phyloP scores from a whole-genome alignment of 2,113 vertebrate genomes.

The Plestiodon gilberti region DNA sequence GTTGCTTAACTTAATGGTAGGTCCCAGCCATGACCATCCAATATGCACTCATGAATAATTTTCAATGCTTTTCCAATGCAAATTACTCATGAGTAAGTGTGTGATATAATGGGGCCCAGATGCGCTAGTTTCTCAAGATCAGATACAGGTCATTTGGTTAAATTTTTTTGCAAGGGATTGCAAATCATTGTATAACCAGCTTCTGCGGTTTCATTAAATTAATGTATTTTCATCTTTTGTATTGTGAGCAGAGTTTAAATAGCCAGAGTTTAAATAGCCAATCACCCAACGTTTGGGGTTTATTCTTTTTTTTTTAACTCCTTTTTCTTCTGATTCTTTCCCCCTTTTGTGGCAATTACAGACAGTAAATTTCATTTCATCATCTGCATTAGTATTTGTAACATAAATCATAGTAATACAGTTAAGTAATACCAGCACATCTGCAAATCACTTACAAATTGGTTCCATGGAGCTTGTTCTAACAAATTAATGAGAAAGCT shows the following conservation, averaged over 20 bases:
- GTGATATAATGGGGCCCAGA: not conserved
- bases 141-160: slow-evolving; percentile 10
- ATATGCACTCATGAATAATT: slow-evolving; percentile 1
- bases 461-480: slow-evolving; percentile 62
- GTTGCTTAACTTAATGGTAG: not conserved
- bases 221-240: slow-evolving; percentile 50
- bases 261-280: slow-evolving; percentile 60
- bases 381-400: slow-evolving; percentile 63
- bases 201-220: not conserved
- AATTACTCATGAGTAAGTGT: not conserved
- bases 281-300: slow-evolving; percentile 12
- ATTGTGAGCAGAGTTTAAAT: slow-evolving; percentile 63
- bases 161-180: not conserved
- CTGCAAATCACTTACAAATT: slow-evolving; percentile 66
- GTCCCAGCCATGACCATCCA: not conserved
- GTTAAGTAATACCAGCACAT: slow-evolving; percentile 60
- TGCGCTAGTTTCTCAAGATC: slow-evolving; percentile 10
- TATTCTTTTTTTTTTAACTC: not conserved
- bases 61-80: not conserved
- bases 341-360: slow-evolving; percentile 57
- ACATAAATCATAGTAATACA: slow-evolving; percentile 67
- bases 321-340: slow-evolving; percentile 27
- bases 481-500: slow-evolving; percentile 66
- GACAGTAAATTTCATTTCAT: slow-evolving; percentile 62
- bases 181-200: not conserved